A percentile compares a stretch with the other conserved stretches of the same genome.
Conservation (phyloP, 2,888 invertebrate species). For the Oegoconia quadripuncta region DNA sequence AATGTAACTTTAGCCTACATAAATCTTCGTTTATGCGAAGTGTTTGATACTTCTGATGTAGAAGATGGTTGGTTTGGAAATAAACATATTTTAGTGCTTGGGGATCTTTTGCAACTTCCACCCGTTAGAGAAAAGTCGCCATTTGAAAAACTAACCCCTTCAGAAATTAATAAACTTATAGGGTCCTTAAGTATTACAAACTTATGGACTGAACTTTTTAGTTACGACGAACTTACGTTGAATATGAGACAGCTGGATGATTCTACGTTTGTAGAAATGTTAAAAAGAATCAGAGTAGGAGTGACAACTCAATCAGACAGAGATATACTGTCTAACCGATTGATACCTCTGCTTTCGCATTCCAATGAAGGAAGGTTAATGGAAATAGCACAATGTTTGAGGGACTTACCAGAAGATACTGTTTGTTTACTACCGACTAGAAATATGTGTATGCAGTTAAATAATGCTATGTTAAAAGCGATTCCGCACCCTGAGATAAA, state of each 20-base stretch:
- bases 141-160: conserved; percentile 24
- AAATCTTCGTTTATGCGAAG: conserved; percentile 22
- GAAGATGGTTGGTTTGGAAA: conserved; percentile 35
- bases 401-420: no score
- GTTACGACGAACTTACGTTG: conserved; percentile 17
- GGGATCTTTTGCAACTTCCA: conserved; percentile 38
- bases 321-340: conserved; percentile 21
- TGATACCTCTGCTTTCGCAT: conserved; percentile 17
- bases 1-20: conserved; percentile 22
- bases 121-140: conserved; percentile 31
- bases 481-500: no score
- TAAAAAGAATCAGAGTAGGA: conserved; percentile 28
- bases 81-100: conserved; percentile 31
- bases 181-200: conserved; percentile 23
- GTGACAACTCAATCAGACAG: conserved; percentile 18
- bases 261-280: conserved; percentile 29
- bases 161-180: conserved; percentile 24
- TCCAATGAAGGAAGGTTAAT: no score
- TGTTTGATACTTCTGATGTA: conserved; percentile 30
- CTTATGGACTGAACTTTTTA: conserved; percentile 29
- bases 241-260: conserved; percentile 22
- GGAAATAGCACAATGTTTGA: no score
- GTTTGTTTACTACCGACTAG: no score
- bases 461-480: no score
- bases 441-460: no score